Evolutionary conservation across 92 coral and sea anemone genomes (phyloP), one percentile per base, ranked within the genome.

Genomic region (Parazoanthus swiftii): DNA sequence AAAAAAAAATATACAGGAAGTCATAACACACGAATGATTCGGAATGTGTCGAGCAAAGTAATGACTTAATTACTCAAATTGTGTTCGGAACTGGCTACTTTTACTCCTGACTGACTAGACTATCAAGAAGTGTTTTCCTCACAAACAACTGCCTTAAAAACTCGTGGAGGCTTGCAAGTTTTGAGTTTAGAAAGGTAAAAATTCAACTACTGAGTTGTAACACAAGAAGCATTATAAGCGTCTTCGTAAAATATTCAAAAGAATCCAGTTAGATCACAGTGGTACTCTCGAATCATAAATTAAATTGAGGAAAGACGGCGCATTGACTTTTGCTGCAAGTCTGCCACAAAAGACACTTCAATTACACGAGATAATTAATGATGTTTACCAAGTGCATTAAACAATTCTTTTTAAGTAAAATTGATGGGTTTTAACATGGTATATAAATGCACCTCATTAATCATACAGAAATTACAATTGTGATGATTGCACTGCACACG

Each of bases 311-410:
- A 81, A 20, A 54, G 72, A 81, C 44, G 50, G 37, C 76, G 74
- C 74, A 4, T 18, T 63, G 33, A 82, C 51, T 43, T 29, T 66
- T 82, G 26, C 29, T 63, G 78, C 23, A 48, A 5, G 79, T 72
- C 78, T 46, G 67, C 87, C 59, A 44, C 70, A 46, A 26, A 25
- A 84, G 87, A 84, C 87, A 72, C 87, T 33, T 84, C 77, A 72
- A 84, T 84, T 72, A 84, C 15, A 35, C 78, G 23, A 54, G 78
- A 84, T 84, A 84, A 84, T 84, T 84, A 84, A 84, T 84, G 87
- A 84, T 84, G 87, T 84, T 84, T 84, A 84, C 87, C 87, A 36
- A 84, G 87, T 33, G 39, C 79, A 84, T 84, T 71, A 84, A 71
- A 29, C 68, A 84, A 84, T 84, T 71, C 67, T 84, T 46, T 46